phyloP scores from a whole-genome alignment of 2,888 invertebrate species.

The Meandrusa payeni region DNA sequence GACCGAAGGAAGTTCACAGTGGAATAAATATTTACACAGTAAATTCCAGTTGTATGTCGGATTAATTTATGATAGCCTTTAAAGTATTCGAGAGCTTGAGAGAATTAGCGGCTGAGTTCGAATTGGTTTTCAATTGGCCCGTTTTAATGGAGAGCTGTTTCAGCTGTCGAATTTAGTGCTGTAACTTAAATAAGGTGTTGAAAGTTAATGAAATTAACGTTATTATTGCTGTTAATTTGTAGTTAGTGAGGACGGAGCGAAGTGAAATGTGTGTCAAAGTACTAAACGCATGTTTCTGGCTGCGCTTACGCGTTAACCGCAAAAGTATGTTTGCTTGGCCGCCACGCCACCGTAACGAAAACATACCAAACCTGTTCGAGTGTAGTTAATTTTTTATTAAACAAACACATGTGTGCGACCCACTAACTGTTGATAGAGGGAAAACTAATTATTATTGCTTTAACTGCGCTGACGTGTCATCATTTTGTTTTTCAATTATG shows the following conservation, averaged over 20 bases:
- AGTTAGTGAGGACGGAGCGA: constrained; percentile 35
- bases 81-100: constrained; percentile 44
- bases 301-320: constrained; percentile 65
- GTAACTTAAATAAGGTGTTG: constrained; percentile 26
- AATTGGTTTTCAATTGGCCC: constrained; percentile 46
- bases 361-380: constrained; percentile 59
- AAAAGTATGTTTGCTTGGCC: constrained; percentile 49
- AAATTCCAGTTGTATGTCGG: constrained; percentile 42
- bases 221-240: constrained; percentile 34
- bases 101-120: constrained; percentile 53
- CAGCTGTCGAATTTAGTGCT: constrained; percentile 11
- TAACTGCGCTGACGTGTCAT: constrained; percentile 11
- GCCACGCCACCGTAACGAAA: constrained; percentile 47
- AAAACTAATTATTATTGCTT: constrained; percentile 55
- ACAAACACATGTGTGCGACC: constrained; percentile 57
- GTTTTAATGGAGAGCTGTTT: constrained; percentile 20
- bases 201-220: constrained; percentile 30
- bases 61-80: constrained; percentile 58
- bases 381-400: constrained; percentile 63
- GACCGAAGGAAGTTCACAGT: constrained; percentile 21
- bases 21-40: constrained; percentile 59
- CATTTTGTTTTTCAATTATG: constrained; percentile 15
- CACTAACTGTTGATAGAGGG: constrained; percentile 56
- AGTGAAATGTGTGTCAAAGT: constrained; percentile 67
- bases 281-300: constrained; percentile 55